phyloP scores from a whole-genome alignment of 1,140 invertebrate species.

The Brachionus plicatilis region DNA sequence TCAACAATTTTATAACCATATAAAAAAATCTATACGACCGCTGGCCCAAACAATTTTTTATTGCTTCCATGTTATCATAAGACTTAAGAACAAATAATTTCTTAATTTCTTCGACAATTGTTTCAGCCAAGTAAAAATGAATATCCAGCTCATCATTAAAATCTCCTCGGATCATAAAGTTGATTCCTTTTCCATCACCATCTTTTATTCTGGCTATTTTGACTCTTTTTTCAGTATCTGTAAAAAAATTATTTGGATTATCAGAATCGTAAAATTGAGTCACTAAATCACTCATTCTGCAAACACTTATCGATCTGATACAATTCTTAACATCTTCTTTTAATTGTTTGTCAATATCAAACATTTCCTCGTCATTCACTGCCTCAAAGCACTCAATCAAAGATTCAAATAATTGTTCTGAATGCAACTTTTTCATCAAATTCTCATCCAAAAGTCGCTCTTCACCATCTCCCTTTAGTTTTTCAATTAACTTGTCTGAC shows the following conservation, averaged over 20 bases:
- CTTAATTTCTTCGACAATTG: not conserved
- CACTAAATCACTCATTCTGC: not conserved
- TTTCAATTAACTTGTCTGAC: not conserved
- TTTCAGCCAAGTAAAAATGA: not conserved
- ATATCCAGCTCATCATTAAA: not conserved
- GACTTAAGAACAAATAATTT: not conserved
- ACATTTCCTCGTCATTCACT: not conserved
- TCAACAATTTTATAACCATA: not conserved
- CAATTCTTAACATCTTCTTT: not conserved
- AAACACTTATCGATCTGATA: not conserved
- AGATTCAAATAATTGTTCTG: not conserved
- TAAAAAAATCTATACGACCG: not conserved
- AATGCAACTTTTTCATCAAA: not conserved
- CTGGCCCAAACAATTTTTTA: not conserved
- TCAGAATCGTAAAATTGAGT: not conserved
- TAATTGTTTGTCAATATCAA: not conserved
- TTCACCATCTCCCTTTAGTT: not conserved
- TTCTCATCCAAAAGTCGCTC: not conserved
- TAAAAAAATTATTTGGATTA: not conserved
- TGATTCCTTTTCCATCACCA: not conserved
- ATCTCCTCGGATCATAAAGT: not conserved
- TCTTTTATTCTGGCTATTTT: not conserved
- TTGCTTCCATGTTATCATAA: not conserved
- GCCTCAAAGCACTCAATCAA: not conserved
- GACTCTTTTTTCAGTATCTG: not conserved